Evolutionary conservation across 1,140 invertebrate genomes (phyloP).

Genomic region (Pachypeltis micranthus): DNA sequence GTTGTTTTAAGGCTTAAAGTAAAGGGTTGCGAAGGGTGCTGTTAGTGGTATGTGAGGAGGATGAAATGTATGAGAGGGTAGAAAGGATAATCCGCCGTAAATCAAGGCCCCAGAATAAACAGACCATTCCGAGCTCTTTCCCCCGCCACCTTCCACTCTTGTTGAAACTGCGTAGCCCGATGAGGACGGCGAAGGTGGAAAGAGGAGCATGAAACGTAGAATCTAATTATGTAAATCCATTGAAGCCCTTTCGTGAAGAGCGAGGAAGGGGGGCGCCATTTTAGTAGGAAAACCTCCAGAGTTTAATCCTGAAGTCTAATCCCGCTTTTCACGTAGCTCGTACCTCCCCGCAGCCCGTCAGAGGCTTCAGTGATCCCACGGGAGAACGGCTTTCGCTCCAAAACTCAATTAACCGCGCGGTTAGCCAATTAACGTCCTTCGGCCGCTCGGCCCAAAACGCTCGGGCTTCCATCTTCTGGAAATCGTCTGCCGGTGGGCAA

Average conservation of each 20-base stretch:
- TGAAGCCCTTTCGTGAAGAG: too few species aligned
- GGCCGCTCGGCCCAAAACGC: background rate
- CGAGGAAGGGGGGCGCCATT: background rate
- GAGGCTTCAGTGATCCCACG: too few species aligned
- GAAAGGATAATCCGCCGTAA: constrained; percentile 5
- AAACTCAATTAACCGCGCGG: constrained; percentile 7
- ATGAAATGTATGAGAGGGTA: constrained; percentile 1
- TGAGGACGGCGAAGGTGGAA: background rate
- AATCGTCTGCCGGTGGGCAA: too few species aligned
- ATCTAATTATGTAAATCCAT: constrained; percentile 6
- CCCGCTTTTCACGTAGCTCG: background rate
- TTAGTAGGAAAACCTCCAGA: background rate
- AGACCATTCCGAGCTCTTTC: background rate
- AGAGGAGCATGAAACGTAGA: background rate
- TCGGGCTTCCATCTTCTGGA: background rate
- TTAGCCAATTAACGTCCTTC: constrained; percentile 6
- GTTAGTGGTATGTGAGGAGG: too few species aligned
- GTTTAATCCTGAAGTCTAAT: background rate
- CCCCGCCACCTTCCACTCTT: background rate
- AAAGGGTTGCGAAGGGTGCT: too few species aligned
- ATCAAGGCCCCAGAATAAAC: constrained; percentile 3
- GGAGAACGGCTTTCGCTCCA: background rate
- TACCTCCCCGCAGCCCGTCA: too few species aligned
- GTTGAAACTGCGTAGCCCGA: too few species aligned
- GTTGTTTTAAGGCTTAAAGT: too few species aligned